A percentile compares a stretch with the other conserved stretches of the same genome.
phyloP scores from a whole-genome alignment of 2,113 vertebrate species.

The Bubo bubo region DNA sequence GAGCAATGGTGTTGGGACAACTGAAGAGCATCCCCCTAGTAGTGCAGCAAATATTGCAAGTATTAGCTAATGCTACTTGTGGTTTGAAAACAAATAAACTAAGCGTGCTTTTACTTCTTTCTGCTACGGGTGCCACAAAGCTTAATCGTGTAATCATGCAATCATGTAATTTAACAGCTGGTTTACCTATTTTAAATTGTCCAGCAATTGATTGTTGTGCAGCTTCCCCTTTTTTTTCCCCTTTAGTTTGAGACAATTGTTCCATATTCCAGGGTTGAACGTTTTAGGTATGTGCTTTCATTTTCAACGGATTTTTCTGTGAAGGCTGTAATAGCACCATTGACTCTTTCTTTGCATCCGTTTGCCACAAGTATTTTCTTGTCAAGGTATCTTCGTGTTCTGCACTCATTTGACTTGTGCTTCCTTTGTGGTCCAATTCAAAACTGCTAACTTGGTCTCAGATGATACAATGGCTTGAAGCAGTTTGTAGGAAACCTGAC shows the following conservation, averaged over 20 bases:
- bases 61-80: background rate
- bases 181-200: background rate
- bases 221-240: accelerated
- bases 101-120: background rate
- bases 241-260: background rate
- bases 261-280: background rate
- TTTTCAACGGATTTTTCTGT: background rate
- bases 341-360: background rate
- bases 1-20: background rate
- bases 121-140: background rate
- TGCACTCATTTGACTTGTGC: background rate
- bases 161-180: accelerated
- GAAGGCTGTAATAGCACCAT: background rate
- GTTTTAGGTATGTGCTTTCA: background rate
- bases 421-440: conserved; percentile 6
- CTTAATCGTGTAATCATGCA: background rate
- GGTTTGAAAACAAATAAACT: background rate
- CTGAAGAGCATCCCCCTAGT: background rate
- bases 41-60: background rate
- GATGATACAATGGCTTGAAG: background rate
- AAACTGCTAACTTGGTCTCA: background rate
- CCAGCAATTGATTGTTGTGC: background rate
- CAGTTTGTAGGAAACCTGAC: background rate
- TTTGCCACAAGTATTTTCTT: background rate
- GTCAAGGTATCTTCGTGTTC: background rate